Conservation (phyloP, 2,888 invertebrate genomes). For the Hemithea aestivaria region DNA sequence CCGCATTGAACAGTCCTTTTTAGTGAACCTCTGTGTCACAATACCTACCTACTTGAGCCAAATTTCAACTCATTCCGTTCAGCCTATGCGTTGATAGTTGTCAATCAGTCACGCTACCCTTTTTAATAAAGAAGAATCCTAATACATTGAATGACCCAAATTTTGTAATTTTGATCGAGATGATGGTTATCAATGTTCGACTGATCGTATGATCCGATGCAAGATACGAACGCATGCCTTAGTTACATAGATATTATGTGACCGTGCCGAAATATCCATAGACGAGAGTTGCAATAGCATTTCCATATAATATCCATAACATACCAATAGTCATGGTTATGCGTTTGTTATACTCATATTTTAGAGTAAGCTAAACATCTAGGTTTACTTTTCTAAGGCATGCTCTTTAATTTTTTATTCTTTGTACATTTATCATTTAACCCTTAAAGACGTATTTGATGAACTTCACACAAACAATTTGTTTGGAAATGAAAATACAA, state of each 20-base stretch:
- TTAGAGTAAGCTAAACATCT: constrained; percentile 25
- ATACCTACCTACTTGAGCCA: no score
- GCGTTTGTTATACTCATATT: constrained; percentile 23
- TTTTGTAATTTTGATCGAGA: constrained; percentile 10
- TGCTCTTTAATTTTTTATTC: constrained; percentile 20
- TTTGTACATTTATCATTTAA: constrained; percentile 14
- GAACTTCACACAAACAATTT: constrained; percentile 1
- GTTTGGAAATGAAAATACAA: no score
- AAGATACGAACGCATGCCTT: constrained; percentile 59
- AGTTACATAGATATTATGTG: constrained; percentile 47
- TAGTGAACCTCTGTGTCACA: no score
- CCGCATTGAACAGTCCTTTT: no score
- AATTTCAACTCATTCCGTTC: no score
- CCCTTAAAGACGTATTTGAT: constrained; percentile 11
- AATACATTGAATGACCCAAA: not conserved
- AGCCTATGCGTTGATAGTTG: no score
- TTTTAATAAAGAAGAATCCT: no score
- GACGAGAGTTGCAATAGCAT: constrained; percentile 14
- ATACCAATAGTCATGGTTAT: constrained; percentile 23
- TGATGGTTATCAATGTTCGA: constrained; percentile 29
- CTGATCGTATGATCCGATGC: constrained; percentile 33
- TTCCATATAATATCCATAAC: constrained; percentile 10
- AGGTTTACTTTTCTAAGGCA: constrained; percentile 18
- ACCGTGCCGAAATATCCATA: constrained; percentile 29
- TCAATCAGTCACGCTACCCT: no score